Base-by-base conservation (phyloP, 2,797 vertebrate species). In the Aulostomus chinensis region DNA sequence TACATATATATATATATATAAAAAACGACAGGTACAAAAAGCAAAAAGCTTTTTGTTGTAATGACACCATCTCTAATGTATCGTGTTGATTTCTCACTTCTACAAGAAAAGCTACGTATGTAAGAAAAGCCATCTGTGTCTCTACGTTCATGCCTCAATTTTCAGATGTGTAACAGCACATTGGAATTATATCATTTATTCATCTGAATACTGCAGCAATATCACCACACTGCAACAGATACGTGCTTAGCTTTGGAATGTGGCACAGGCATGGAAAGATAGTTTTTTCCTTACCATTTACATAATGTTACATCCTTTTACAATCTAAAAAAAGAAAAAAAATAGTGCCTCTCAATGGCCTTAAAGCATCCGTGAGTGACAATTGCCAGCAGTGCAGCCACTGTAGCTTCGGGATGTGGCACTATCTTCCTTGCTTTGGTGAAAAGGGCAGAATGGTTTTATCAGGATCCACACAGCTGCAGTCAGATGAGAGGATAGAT, bases 371-470 rank as follows among this genome's bases (percentile, higher is more conserved):
- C 1, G 12, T 58, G 73, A 61, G 28, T 65, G 61, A 57, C 39
- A 49, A 49, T 52, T 13, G 8, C 17, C n/a, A 26, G 16, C 13
- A 42, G 28, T 32, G 6, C 34, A 26, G 41, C 39, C 8, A 29
- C 36, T 22, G 25, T 12, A 39, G 42, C 37, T 55, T 17, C 24
- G 17, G 43, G 53, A 55, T 54, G 25, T 57, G 39, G 34, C 15
- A 32, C 11, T 33, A 45, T 54, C 41, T 42, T 45, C 22, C 48
- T 43, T 61, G 49, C 68, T 68, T 68, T 49, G 30, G 64, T 72
- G 68, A 73, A 78, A 85, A 72, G 64, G 64, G 71, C 66, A 75
- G 37, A 55, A 25, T 20, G 47, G 49, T 49, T 78, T 67, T 70
- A 59, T 53, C 65, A 25, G 36, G 45, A 80, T 58, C 58, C 39